Evolutionary conservation across 2,113 vertebrate species (phyloP), one percentile per base, ranked within the genome.

Genomic region (Rattus rattus): DNA sequence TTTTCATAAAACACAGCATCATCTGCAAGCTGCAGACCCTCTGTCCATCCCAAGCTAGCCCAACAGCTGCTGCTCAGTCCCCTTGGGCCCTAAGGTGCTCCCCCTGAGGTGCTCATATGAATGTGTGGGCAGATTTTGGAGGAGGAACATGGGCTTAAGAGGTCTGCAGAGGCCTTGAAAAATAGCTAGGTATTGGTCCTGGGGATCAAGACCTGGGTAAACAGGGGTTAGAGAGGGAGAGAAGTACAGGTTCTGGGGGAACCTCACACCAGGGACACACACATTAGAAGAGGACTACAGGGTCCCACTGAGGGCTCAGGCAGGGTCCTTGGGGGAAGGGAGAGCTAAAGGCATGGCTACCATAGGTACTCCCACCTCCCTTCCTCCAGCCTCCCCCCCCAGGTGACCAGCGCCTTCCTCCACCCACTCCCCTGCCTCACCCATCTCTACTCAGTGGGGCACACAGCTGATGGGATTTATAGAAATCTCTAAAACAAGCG

Each of bases 401-500:
- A 22, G 56, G 22, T 33, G 54, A 47, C 69, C 39, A 22, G 70
- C 12, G 7, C 24, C 76, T 52, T 92, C 36, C 33, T 90, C 28
- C 17, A 17, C 7, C 28, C 17, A 17, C 7, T 3, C 85, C 20
- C 20, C 28, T 0, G 43, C 54, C 39, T 36, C 20, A 1, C 49
- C 77, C 67, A 7, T 47, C 30, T 36, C 36, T 10, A 63, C 83
- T 92, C 47, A 65, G 52, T 33, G 14, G 2, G 2, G 6, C 70
- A 56, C 17, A 0, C 0, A 7, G 75, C 76, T 69, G 88, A 92
- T 36, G 77, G 72, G 33, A 89, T 88, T 95, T 88, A 95, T 94
- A 81, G 93, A 88, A 97, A 95, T 59, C 69, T 96, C 97, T 94
- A 88, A 93, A 87, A 95, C 72, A 95, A 97, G 81, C 56, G 97